A percentile compares a stretch with the other conserved stretches of the same genome.
These are phyloP conservation scores for Amphiura filiformis DNA, from an alignment of 35 echinoderm and acorn worm species.

Conservation along the genomic window DNA sequence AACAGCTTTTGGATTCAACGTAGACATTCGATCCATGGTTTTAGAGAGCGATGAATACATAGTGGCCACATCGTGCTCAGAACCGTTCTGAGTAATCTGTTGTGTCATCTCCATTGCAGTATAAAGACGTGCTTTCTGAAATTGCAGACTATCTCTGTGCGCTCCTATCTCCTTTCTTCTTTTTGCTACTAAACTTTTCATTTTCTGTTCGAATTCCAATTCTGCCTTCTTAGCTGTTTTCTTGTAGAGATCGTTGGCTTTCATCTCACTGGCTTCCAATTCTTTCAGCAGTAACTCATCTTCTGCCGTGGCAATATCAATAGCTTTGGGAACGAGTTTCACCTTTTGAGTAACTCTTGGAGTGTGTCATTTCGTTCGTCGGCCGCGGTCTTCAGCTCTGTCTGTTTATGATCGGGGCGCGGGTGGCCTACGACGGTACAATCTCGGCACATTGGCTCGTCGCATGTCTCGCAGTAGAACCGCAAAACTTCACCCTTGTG, in stretches of 20 bases:
- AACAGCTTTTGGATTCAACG: not conserved
- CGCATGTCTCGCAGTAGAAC: constrained; percentile 27
- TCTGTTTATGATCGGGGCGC: not conserved
- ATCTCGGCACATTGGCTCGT: not conserved
- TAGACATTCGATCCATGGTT: not conserved
- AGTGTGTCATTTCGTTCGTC: not conserved
- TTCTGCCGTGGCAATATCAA: not conserved
- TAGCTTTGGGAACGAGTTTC: not conserved
- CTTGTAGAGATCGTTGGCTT: not conserved
- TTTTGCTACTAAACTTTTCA: not conserved
- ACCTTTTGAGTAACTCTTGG: not conserved
- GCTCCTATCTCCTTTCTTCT: not conserved
- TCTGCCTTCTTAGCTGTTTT: not conserved
- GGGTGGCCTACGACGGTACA: constrained; percentile 3
- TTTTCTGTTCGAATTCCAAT: not conserved
- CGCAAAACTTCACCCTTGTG: not conserved
- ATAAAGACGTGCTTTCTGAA: not conserved
- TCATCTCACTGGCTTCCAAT: not conserved
- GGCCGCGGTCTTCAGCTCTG: not conserved
- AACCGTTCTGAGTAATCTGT: not conserved
- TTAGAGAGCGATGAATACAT: not conserved
- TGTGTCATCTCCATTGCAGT: not conserved
- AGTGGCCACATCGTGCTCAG: not conserved
- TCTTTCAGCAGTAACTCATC: not conserved
- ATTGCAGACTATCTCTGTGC: not conserved